Conservation (phyloP, 2,797 vertebrate genomes). For the Borostomias antarcticus region DNA sequence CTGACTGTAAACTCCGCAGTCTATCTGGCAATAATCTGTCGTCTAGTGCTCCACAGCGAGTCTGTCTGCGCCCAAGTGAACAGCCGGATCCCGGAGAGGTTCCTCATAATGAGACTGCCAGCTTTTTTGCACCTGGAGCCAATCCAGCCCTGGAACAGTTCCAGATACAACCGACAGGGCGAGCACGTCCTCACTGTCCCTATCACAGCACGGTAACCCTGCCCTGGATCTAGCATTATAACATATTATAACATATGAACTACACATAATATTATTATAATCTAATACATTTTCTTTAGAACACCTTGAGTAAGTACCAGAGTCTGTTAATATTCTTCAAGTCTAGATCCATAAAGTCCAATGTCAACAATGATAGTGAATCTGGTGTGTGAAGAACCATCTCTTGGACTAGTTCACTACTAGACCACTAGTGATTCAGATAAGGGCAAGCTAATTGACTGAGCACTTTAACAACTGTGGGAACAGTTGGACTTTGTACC, state of each 20-base stretch:
- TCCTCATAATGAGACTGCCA: conserved; percentile 67
- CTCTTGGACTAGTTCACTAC: no score
- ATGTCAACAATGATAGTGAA: no score
- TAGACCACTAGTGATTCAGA: no score
- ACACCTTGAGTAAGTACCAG: no score
- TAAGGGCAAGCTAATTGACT: background rate
- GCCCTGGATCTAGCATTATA: no score
- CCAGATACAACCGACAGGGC: conserved; percentile 64
- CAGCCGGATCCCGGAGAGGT: conserved; percentile 44
- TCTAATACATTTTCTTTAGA: no score
- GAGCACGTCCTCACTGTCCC: conserved; percentile 45
- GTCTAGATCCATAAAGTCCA: no score
- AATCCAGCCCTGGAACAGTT: conserved; percentile 67
- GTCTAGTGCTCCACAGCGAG: conserved; percentile 32
- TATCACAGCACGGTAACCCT: no score
- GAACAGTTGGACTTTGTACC: background rate
- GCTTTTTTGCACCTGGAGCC: conserved; percentile 61
- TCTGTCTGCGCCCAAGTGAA: conserved; percentile 43
- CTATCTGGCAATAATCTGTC: conserved; percentile 59
- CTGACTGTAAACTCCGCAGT: conserved; percentile 24
- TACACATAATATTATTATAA: no score
- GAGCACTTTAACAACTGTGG: background rate
- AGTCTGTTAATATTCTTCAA: no score
- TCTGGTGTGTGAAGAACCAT: no score
- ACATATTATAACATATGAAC: no score